Conservation (phyloP, 2,888 invertebrate species). For the Caenorhabditis drosophilae region DNA sequence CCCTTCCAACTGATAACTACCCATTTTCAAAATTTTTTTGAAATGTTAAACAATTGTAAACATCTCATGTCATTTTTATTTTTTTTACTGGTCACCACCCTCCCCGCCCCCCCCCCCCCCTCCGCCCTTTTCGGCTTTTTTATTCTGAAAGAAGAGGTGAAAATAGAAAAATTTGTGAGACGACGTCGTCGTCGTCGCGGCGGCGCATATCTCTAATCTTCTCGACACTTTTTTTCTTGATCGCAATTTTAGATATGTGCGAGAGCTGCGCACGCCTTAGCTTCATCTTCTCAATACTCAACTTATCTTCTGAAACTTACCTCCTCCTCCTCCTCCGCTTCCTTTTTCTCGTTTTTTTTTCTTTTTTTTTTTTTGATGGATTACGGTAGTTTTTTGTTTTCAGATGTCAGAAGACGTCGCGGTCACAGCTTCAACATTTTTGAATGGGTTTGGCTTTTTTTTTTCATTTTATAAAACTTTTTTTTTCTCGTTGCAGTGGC, state of each 20-base stretch:
- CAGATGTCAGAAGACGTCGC: slow-evolving; percentile 44
- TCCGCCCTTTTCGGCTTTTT: too few relatives aligned
- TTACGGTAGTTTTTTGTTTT: slow-evolving; percentile 23
- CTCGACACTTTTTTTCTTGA: too few relatives aligned
- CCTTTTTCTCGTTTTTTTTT: not conserved
- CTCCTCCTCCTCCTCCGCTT: too few relatives aligned
- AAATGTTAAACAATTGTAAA: too few relatives aligned
- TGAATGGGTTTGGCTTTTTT: slow-evolving; percentile 29
- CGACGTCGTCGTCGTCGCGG: too few relatives aligned
- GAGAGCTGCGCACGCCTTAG: slow-evolving; percentile 2
- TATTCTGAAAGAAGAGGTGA: not conserved
- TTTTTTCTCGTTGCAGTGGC: too few relatives aligned
- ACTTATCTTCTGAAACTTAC: too few relatives aligned
- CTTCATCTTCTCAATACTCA: slow-evolving; percentile 2
- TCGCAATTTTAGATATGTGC: slow-evolving; percentile 28
- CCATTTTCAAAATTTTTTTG: not conserved
- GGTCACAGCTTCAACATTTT: slow-evolving; percentile 24
- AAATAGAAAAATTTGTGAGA: not conserved
- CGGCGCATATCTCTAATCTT: too few relatives aligned
- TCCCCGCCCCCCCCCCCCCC: too few relatives aligned
- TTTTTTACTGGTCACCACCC: too few relatives aligned
- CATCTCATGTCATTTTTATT: too few relatives aligned
- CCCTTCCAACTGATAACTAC: not conserved
- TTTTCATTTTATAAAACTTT: too few relatives aligned
- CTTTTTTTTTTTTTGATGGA: slow-evolving; percentile 25